phyloP scores from a whole-genome alignment of 92 coral and sea anemone genomes.

The Epizoanthus fatuus region DNA sequence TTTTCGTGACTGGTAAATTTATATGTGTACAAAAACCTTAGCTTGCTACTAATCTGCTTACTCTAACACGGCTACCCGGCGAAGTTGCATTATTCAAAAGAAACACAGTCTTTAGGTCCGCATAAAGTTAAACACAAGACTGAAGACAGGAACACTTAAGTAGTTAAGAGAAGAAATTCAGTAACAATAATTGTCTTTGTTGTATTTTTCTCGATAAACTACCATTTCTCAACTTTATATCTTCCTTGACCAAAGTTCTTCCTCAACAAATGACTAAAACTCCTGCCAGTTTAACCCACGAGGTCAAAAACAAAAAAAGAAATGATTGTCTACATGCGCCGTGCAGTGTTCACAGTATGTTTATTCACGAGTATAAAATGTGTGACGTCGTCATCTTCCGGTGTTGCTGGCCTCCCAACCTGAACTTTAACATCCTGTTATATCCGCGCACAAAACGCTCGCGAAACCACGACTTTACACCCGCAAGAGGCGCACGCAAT shows the following conservation, averaged over 20 bases:
- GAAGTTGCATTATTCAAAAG: too few species aligned
- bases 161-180: neutral
- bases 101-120: neutral
- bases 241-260: neutral
- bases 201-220: too few species aligned
- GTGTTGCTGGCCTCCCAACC: neutral
- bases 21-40: too few species aligned
- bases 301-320: neutral
- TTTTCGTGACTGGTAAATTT: too few species aligned
- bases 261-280: neutral
- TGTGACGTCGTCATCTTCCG: slow-evolving; percentile 10
- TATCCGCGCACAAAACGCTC: neutral
- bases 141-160: neutral
- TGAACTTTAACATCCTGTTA: neutral
- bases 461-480: neutral
- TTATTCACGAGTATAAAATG: neutral
- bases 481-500: too few species aligned
- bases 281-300: slow-evolving; percentile 1
- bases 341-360: neutral
- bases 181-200: neutral
- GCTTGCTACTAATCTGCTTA: too few species aligned
- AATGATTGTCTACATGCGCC: neutral
- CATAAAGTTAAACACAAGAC: too few species aligned
- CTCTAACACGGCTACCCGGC: too few species aligned
- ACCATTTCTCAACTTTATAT: too few species aligned